Base-by-base conservation (phyloP, 2,888 invertebrate genomes). In the Hydropsyche betteni region DNA sequence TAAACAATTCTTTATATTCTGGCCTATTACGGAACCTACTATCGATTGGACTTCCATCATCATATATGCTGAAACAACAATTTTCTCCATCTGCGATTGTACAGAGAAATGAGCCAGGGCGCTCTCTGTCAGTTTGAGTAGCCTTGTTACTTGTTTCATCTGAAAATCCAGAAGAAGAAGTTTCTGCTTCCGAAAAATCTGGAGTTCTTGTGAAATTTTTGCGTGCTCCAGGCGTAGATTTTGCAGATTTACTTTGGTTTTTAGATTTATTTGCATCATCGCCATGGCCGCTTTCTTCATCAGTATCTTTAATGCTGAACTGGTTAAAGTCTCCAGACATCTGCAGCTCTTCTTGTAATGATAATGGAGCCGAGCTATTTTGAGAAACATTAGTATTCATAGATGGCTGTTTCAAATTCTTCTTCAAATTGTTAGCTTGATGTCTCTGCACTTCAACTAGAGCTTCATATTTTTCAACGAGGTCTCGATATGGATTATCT, bases 401-500 rank as follows among this genome's bases (percentile, higher is more conserved):
- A 38, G 81, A 78, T 58, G 81, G 80, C 0, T 77, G 52, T 80
- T 85, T 86, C 24, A 24, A 24, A 79, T 83, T 85, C 81, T 86
- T 88, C 81, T 83, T 84, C 80, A 86, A 86, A 79, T 86, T 88
- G 81, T 86, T 89, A 69, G 88, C 88, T 75, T 91, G 90, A 77
- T 90, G 89, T 79, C 91, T 86, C 82, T 94, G 93, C 55, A 94
- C 92, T 83, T 93, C 92, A 44, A 94, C 85, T 73, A 95, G 86
- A 38, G 94, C 94, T 84, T 95, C 94, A 83, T 94, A 95, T 83
- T 95, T 95, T 83, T 94, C 93, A 72, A 94, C 94, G 80, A 95
- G 86, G 75, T 92, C 93, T 82, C 93, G 89, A 84, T 94, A 95
- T 0, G 93, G 91, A 83, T 93, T 93, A 79, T 88, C 88, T 80